phyloP scores from a whole-genome alignment of 2,797 vertebrate species.

The Chelidonichthys spinosus region DNA sequence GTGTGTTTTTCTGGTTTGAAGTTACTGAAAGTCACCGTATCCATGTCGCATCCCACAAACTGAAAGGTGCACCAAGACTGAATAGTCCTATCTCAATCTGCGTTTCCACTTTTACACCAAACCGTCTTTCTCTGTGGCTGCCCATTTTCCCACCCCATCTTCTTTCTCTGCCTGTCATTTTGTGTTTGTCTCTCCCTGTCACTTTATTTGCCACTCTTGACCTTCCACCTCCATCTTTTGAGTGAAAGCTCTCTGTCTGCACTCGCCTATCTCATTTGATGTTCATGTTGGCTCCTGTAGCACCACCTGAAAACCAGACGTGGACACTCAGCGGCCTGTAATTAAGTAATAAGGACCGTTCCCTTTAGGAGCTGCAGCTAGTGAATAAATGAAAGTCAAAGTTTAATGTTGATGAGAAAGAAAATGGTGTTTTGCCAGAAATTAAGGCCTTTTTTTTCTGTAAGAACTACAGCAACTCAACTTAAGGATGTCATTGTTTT shows the following conservation, averaged over 20 bases:
- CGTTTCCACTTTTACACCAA: constrained; percentile 2
- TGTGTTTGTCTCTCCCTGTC: background rate
- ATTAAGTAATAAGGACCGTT: constrained; percentile 39
- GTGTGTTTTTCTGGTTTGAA: constrained; percentile 14
- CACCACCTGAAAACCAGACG: constrained; percentile 65
- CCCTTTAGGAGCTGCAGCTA: background rate
- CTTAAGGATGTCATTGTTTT: background rate
- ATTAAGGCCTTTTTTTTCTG: background rate
- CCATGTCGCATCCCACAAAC: background rate
- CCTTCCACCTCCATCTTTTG: constrained; percentile 14
- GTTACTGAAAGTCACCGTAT: constrained; percentile 21
- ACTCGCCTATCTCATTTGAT: constrained; percentile 40
- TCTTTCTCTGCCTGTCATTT: constrained; percentile 7
- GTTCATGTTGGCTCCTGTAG: constrained; percentile 12
- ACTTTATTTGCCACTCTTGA: background rate
- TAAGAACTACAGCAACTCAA: background rate
- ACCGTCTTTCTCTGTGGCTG: background rate
- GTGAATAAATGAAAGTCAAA: constrained; percentile 17
- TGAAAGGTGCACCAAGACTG: constrained; percentile 11
- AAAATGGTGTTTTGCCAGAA: background rate
- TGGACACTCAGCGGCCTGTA: constrained; percentile 33
- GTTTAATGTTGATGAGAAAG: constrained; percentile 11
- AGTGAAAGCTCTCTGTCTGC: constrained; percentile 32
- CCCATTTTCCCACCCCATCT: background rate
- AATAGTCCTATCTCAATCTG: constrained; percentile 7